Evolutionary conservation across 2,797 vertebrate genomes (phyloP), one percentile per base, ranked within the genome.

Genomic region (Coreius guichenoti): DNA sequence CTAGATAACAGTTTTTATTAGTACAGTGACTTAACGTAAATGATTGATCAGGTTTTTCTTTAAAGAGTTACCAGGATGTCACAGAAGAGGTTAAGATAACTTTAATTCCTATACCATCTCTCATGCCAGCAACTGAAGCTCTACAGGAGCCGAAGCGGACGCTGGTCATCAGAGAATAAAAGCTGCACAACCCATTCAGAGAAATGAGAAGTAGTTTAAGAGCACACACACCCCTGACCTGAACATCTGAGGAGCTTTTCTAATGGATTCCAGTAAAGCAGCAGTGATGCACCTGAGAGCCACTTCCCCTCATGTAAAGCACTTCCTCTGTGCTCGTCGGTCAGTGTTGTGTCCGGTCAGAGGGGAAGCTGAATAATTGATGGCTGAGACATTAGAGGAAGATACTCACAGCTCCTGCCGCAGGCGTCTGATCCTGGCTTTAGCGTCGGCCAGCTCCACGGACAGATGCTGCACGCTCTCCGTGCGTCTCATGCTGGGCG

Each of bases 401-500:
- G 65, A 72, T 90, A 97, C 98, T 99, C 92, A 99, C 98, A 99
- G 95, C 92, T 98, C 98, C 90, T 99, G 98, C 43, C 98, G 96
- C 65, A 99, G 96, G 74, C 98, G 95, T 90, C 98, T 94, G 92
- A 99, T 98, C 92, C 96, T 98, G 88, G 98, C 98, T 91, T 99
- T 99, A 91, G 97, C 98, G 58, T 99, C 98, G 9, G 98, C 98
- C 78, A 99, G 88, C 92, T 99, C 98, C 89, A 99, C 98, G 0
- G 97, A 98, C 68, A 99, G 96, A 92, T 99, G 98, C 89, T 99
- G 98, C 26, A 97, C 93, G 93, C 98, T 99, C 90, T 99, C 98
- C 0, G 97, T 99, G 90, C 97, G 95, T 79, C 97, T 97, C 97
- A 99, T 98, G 88, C 97, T 97, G 36, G 98, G 97, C 65, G 98